These are phyloP conservation scores for Chloroceryle amazona DNA, from an alignment of 2,797 vertebrate genomes.

Conservation along the genomic window DNA sequence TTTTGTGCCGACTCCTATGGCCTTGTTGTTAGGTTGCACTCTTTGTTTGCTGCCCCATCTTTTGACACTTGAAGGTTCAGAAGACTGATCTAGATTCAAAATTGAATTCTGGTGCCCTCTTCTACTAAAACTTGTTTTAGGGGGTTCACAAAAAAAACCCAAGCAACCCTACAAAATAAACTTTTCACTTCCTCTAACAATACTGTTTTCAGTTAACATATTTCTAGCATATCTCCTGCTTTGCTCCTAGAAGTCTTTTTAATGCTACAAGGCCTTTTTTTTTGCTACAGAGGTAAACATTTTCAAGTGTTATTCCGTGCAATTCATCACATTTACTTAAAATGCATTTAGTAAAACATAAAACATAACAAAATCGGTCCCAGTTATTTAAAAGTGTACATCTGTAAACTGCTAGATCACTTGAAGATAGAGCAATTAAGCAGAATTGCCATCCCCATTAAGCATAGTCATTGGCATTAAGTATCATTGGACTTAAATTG, in stretches of 20 bases:
- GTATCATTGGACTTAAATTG: slow-evolving; percentile 72
- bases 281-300: background rate
- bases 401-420: slow-evolving; percentile 57
- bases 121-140: background rate
- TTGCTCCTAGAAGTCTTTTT: background rate
- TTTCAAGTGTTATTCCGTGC: background rate
- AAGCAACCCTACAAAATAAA: accelerated
- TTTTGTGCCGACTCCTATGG: background rate
- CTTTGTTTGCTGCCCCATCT: background rate
- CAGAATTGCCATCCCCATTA: slow-evolving; percentile 70
- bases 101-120: background rate
- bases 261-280: background rate
- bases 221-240: background rate
- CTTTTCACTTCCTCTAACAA: background rate
- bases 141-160: background rate
- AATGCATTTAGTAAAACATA: slow-evolving; percentile 35
- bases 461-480: slow-evolving; percentile 73
- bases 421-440: slow-evolving; percentile 64
- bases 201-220: background rate
- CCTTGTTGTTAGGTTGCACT: accelerated
- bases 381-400: slow-evolving; percentile 64
- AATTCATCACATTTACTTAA: slow-evolving; percentile 47
- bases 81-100: background rate
- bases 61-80: background rate
- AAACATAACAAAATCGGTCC: slow-evolving; percentile 45